phyloP scores from a whole-genome alignment of 92 coral and sea anemone species.

The Heteractis magnifica region DNA sequence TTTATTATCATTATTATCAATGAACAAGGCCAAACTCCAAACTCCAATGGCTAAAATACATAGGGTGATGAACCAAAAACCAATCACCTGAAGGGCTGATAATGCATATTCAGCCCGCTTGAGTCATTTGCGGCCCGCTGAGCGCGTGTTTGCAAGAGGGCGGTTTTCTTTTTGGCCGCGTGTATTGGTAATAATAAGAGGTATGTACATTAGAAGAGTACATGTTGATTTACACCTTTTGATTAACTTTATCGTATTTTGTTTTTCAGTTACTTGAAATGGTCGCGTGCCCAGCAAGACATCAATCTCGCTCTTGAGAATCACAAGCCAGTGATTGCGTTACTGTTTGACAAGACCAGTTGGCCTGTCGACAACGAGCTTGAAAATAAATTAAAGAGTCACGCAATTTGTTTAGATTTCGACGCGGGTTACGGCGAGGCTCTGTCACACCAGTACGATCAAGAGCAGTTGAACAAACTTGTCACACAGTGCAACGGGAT shows the following conservation, averaged over 20 bases:
- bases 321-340: conserved; percentile 73
- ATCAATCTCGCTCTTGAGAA: conserved; percentile 62
- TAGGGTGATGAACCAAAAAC: too few relatives aligned
- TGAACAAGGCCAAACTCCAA: too few relatives aligned
- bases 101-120: too few relatives aligned
- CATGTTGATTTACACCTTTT: too few relatives aligned
- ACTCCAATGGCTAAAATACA: too few relatives aligned
- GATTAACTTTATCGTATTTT: background rate
- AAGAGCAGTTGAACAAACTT: conserved; percentile 61
- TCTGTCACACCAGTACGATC: conserved; percentile 86
- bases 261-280: conserved; percentile 69
- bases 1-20: too few relatives aligned
- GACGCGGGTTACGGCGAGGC: conserved; percentile 86
- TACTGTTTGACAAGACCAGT: conserved; percentile 67
- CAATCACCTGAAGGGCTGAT: too few relatives aligned
- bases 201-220: too few relatives aligned
- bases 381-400: conserved; percentile 46
- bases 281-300: conserved; percentile 67
- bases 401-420: conserved; percentile 79
- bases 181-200: too few relatives aligned
- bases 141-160: too few relatives aligned
- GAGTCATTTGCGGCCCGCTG: too few relatives aligned
- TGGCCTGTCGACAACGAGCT: conserved; percentile 67
- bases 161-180: too few relatives aligned
- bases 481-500: conserved; percentile 69